Evolutionary conservation across 1,140 invertebrate species (phyloP).

Genomic region (Copidosoma floridanum): DNA sequence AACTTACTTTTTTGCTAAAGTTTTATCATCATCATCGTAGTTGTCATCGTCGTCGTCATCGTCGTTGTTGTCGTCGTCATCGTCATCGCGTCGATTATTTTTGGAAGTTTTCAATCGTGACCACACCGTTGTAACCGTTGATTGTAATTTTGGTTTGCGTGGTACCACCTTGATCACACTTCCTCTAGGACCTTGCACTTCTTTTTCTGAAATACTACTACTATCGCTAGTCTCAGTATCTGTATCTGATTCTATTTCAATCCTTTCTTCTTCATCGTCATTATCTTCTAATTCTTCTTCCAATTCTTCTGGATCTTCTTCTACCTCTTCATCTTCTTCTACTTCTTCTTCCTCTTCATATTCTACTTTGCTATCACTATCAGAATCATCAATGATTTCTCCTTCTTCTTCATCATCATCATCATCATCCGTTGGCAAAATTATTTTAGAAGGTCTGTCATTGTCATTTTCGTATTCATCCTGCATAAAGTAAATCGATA

Average conservation of each 20-base stretch:
- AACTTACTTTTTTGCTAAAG: constrained; percentile 1
- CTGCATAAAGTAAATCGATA: not conserved
- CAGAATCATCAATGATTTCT: constrained; percentile 33
- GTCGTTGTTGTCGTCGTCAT: too few relatives aligned
- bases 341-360: constrained; percentile 34
- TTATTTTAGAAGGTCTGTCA: not conserved
- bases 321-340: constrained; percentile 33
- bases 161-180: constrained; percentile 54
- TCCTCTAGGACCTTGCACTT: constrained; percentile 51
- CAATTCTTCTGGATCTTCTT: constrained; percentile 22
- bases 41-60: too few relatives aligned
- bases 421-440: constrained; percentile 10
- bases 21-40: not conserved
- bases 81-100: too few relatives aligned
- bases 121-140: constrained; percentile 62
- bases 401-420: constrained; percentile 32
- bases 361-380: constrained; percentile 31
- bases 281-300: constrained; percentile 33
- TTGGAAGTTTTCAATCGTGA: constrained; percentile 55
- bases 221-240: constrained; percentile 31
- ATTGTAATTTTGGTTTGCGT: constrained; percentile 49
- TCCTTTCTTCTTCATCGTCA: constrained; percentile 28
- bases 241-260: constrained; percentile 10
- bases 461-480: constrained; percentile 17
- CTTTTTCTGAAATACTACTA: constrained; percentile 46